Evolutionary conservation across 1,140 invertebrate species (phyloP), one percentile per base, ranked within the genome.

Genomic region (Megalonaias nervosa): DNA sequence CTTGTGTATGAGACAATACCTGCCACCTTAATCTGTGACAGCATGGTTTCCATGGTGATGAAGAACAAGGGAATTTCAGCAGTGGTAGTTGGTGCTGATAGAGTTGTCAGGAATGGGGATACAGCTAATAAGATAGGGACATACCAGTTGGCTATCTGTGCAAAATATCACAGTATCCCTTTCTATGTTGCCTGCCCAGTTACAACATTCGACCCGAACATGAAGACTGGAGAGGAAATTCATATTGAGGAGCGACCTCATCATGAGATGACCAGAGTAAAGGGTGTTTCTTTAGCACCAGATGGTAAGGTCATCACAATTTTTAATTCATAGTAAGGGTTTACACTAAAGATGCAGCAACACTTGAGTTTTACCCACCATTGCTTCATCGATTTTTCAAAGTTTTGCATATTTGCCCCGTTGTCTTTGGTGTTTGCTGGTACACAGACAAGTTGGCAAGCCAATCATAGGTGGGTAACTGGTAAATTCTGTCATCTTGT

Each of bases 121-220:
- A 99, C 98, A 3, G 98, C 98, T 1, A 99, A 99, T 89, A 99
- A 99, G 94, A 98, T 99, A 89, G 98, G 98, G 81, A 99, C 98
- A 23, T 99, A 99, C 31, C 89, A 95, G 94, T 95, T 99, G 86
- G 97, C 98, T 1, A 94, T 99, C 62, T 91, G 96, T 56, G 97
- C 97, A 13, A 96, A 97, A 85, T 92, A 98, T 91, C 97, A 99
- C 88, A 92, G 93, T 23, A 95, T 99, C 55, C 97, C 97, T 79
- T 99, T 99, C 91, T 99, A 97, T 90, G 94, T 99, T 17, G 98
- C 97, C 1, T 97, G 97, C 23, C 98, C 98, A 0, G 92, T 94
- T 58, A 97, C 97, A 0, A 97, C 98, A 0, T 97, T 99, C 86
- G 98, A 99, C 92, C 93, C 95, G 81, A 93, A 91, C 13, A 93